A percentile compares a stretch with the other conserved stretches of the same genome.
Evolutionary conservation across 1,140 invertebrate species (phyloP).

Genomic region (Phthorimaea operculella): DNA sequence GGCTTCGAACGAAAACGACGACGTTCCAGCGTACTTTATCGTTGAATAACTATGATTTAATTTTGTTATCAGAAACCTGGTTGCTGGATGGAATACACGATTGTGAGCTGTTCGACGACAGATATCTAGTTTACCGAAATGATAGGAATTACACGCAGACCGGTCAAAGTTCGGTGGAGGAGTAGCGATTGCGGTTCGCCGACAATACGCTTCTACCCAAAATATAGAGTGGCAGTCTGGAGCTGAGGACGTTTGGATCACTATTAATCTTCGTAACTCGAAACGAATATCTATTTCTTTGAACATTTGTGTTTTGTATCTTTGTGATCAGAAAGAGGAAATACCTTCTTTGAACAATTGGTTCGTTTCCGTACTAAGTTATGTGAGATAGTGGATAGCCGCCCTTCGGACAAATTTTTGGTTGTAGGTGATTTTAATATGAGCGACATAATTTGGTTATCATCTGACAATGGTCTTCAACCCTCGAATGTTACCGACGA

Average conservation of each 20-base stretch:
- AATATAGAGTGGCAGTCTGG: background rate
- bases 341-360: background rate
- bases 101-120: constrained; percentile 11
- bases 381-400: background rate
- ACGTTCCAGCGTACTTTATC: too few relatives aligned
- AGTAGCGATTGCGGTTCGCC: constrained; percentile 9
- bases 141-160: constrained; percentile 6
- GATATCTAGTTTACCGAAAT: constrained; percentile 8
- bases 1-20: too few relatives aligned
- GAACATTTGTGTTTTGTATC: background rate
- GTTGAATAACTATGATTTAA: constrained; percentile 11
- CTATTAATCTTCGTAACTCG: background rate
- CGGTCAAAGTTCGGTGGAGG: constrained; percentile 11
- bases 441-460: background rate
- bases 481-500: too few relatives aligned
- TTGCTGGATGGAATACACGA: constrained; percentile 8
- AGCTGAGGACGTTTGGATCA: constrained; percentile 12
- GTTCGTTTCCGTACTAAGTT: background rate
- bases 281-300: background rate
- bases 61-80: constrained; percentile 14
- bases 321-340: background rate
- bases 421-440: background rate
- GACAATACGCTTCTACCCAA: background rate
- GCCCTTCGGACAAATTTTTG: background rate
- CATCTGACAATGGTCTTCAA: background rate